Evolutionary conservation across 2,797 vertebrate genomes (phyloP).

Genomic region (Acridotheres tristis): DNA sequence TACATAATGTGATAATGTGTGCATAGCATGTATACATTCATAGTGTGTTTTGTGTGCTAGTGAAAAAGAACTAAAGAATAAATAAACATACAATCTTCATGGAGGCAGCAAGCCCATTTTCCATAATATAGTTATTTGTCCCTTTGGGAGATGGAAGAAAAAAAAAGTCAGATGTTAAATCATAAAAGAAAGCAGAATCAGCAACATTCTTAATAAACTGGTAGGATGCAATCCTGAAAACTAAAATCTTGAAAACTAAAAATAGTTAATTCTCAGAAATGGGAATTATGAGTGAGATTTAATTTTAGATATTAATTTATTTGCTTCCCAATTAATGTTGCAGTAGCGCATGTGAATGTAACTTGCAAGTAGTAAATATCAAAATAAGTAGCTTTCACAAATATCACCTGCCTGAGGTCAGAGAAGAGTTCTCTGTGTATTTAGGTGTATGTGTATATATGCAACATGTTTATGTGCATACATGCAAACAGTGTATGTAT

Average conservation of each 20-base stretch:
- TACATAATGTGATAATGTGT: not conserved
- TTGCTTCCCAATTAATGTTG: not conserved
- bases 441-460: not conserved
- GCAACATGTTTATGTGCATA: not conserved
- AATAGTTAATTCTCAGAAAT: not conserved
- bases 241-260: not conserved
- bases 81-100: not conserved
- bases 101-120: not conserved
- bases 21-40: not conserved
- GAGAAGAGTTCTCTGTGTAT: not conserved
- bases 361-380: not conserved
- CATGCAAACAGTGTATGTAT: not conserved
- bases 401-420: not conserved
- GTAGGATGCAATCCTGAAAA: not conserved
- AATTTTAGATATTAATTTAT: not conserved
- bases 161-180: not conserved
- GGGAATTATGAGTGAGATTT: not conserved
- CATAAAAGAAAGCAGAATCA: not conserved
- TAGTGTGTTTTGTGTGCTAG: not conserved
- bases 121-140: not conserved
- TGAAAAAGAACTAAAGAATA: not conserved
- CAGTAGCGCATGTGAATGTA: not conserved
- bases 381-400: not conserved
- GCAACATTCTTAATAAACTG: not conserved
- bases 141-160: not conserved